A percentile compares a stretch with the other conserved stretches of the same genome.
Conservation (phyloP, 2,113 vertebrate genomes). For the Nerophis ophidion region DNA sequence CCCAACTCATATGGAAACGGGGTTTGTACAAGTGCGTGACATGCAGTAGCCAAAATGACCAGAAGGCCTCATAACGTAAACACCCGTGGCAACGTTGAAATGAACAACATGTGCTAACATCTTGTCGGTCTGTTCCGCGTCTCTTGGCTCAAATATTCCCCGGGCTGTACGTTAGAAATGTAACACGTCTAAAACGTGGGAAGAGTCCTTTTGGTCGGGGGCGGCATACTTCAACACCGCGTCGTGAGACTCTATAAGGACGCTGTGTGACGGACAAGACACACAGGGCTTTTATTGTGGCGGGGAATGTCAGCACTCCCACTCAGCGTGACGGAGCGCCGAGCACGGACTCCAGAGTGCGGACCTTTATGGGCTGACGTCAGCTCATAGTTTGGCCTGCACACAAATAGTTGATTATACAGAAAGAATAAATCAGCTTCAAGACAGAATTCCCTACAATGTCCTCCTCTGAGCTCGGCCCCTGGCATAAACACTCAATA, state of each 20-base stretch:
- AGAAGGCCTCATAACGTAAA: neutral
- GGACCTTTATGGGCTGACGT: neutral
- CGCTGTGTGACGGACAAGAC: constrained; percentile 22
- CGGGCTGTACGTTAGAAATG: too few relatives aligned
- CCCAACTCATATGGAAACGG: too few relatives aligned
- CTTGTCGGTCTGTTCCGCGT: neutral
- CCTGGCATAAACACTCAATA: too few relatives aligned
- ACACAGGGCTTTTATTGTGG: constrained; percentile 62
- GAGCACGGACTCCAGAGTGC: constrained; percentile 12
- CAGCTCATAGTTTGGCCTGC: too few relatives aligned
- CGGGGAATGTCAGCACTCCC: constrained; percentile 55
- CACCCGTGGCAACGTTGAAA: neutral
- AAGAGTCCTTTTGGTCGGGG: neutral
- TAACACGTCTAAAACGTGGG: constrained; percentile 25
- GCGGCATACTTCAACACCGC: constrained; percentile 35
- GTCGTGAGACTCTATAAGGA: constrained; percentile 34
- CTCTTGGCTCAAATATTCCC: neutral
- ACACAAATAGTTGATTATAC: too few relatives aligned
- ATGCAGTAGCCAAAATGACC: too few relatives aligned
- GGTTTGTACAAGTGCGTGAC: too few relatives aligned
- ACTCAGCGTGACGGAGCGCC: constrained; percentile 29
- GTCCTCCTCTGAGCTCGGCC: too few relatives aligned
- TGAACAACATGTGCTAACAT: neutral
- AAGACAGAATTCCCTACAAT: neutral
- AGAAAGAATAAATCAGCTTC: too few relatives aligned